Base-by-base conservation (phyloP, 2,888 invertebrate species). In the Helicoverpa assulta region DNA sequence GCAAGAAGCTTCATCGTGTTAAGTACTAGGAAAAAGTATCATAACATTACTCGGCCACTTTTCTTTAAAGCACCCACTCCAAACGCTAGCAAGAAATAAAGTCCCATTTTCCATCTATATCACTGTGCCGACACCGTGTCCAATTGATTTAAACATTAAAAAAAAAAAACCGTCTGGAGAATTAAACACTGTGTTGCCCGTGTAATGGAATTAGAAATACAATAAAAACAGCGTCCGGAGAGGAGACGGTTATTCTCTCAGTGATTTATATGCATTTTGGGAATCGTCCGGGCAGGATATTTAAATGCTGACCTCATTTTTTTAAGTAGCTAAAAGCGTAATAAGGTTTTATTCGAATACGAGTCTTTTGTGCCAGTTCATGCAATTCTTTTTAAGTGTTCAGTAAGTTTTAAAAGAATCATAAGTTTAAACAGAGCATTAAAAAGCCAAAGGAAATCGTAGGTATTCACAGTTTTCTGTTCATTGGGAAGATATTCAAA, bases 251-350 rank as follows among this genome's bases (percentile, higher is more conserved):
- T 88, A 87, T 87, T 87, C 83, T 87, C 83, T 73, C 63, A 73
- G 85, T 90, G 91, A 91, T 91, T 90, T 91, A 91, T 90, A 88
- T 85, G 86, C 87, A 84, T 87, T 89, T 87, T 82, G 86, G 87
- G 89, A 86, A 89, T 88, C 75, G 85, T 72, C 81, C 72, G 82
- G 82, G 85, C 76, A 55, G 54, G 60, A 74, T 85, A 85, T 87
- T 91, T 89, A 87, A 90, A 89, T 87, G 87, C 78, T 88, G 88
- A 86, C 90, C 88, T 55, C 82, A 86, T 86, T 89, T 88, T 86
- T 87, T 86, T 69, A 80, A 79, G 78, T 81, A 79, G 76, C 76
- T 75, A 47, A 66, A 66, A 68, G 59, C 70, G 70, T 76, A 81
- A 80, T 80, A 82, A 76, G 78, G 74, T 93, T 82, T 81, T 78